phyloP scores from a whole-genome alignment of 2,113 vertebrate genomes.

The Gymnogyps californianus region DNA sequence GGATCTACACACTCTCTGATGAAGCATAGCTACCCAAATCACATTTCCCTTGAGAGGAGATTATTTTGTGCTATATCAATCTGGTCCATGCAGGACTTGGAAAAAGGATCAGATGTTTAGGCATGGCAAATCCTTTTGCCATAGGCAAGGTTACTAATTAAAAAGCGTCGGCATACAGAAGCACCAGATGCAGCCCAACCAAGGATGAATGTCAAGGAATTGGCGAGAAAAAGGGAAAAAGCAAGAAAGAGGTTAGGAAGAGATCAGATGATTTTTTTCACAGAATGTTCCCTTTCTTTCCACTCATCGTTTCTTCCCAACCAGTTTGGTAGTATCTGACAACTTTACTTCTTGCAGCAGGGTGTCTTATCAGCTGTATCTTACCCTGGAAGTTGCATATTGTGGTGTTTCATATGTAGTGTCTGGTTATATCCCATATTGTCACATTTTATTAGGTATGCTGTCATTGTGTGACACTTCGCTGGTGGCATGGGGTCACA shows the following conservation, averaged over 20 bases:
- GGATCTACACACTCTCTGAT: neutral
- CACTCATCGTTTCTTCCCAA: neutral
- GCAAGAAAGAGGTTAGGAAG: constrained; percentile 12
- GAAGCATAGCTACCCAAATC: neutral
- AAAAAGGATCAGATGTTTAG: constrained; percentile 52
- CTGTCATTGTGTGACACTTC: neutral
- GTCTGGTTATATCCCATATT: neutral
- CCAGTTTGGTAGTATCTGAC: neutral
- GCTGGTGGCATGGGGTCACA: neutral
- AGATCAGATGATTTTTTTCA: neutral
- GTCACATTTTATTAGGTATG: neutral
- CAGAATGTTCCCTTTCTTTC: constrained; percentile 20
- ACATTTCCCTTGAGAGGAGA: constrained; percentile 12
- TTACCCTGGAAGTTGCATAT: rapidly evolving
- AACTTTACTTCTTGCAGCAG: neutral
- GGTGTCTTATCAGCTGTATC: neutral
- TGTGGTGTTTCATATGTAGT: neutral
- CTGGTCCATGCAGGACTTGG: constrained; percentile 32
- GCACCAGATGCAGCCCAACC: constrained; percentile 28
- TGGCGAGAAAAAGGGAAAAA: neutral
- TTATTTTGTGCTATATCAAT: constrained; percentile 39
- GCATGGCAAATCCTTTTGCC: constrained; percentile 56
- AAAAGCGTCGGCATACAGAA: constrained; percentile 21
- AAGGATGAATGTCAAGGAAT: constrained; percentile 60
- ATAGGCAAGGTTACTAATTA: constrained; percentile 56